A percentile compares a stretch with the other conserved stretches of the same genome.
phyloP scores from a whole-genome alignment of 2,888 invertebrate species.

The Macaria notata region DNA sequence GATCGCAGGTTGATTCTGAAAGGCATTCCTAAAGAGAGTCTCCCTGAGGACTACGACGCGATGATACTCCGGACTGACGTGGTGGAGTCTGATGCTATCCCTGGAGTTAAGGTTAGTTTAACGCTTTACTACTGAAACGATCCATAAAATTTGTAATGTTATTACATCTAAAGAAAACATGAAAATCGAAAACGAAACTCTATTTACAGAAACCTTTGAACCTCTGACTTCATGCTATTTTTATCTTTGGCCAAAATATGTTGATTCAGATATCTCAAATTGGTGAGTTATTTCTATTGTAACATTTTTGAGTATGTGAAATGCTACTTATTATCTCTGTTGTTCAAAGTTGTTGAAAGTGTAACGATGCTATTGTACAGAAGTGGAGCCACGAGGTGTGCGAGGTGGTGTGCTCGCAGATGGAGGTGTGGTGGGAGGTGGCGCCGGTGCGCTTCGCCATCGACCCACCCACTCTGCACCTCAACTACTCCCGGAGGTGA shows the following conservation, averaged over 20 bases:
- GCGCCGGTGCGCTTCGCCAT: constrained; percentile 57
- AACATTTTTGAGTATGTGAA: no score
- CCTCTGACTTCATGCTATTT: no score
- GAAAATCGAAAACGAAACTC: no score
- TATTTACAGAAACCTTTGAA: no score
- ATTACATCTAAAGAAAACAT: no score
- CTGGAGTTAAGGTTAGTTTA: constrained; percentile 41
- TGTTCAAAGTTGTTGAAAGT: no score
- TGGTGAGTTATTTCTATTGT: no score
- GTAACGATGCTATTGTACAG: constrained; percentile 30
- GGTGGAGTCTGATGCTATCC: constrained; percentile 42
- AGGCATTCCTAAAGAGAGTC: constrained; percentile 58
- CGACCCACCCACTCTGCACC: constrained; percentile 47
- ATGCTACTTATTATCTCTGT: no score
- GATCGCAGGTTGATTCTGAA: constrained; percentile 56
- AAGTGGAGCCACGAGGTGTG: constrained; percentile 46
- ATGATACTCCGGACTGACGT: constrained; percentile 44
- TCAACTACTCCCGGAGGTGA: constrained; percentile 57
- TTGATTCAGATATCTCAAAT: no score
- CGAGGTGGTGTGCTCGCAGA: constrained; percentile 55
- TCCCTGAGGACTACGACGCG: constrained; percentile 44
- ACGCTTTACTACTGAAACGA: no score
- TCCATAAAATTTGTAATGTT: no score
- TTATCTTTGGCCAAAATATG: no score
- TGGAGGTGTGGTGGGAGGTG: constrained; percentile 72